These are phyloP conservation scores for Stichopus horrens DNA, from an alignment of 53 echinoderm and acorn worm species.

Conservation along the genomic window DNA sequence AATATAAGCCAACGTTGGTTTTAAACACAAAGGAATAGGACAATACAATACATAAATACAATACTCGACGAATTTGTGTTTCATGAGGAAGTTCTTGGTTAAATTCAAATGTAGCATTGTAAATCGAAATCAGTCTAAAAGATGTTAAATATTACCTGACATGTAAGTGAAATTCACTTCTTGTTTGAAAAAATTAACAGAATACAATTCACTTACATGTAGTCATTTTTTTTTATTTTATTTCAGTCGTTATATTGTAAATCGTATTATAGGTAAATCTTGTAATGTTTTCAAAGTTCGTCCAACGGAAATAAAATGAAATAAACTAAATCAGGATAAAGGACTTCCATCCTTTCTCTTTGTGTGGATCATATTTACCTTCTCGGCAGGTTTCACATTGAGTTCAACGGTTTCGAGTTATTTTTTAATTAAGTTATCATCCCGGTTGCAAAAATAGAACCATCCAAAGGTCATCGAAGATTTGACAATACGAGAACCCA, in stretches of 20 bases:
- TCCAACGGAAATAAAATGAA: neutral
- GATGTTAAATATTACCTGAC: too few species aligned
- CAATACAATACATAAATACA: too few species aligned
- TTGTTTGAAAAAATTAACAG: neutral
- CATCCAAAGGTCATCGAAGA: neutral
- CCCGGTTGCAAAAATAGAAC: neutral
- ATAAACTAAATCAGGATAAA: neutral
- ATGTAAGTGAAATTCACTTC: too few species aligned
- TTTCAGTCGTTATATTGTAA: neutral
- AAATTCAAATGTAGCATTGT: too few species aligned
- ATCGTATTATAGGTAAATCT: neutral
- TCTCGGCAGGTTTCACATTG: neutral
- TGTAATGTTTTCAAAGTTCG: constrained; percentile 8
- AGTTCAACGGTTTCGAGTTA: neutral
- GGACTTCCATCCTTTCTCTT: neutral
- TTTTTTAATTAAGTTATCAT: neutral
- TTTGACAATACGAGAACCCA: neutral
- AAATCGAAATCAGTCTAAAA: too few species aligned
- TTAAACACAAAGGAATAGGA: too few species aligned
- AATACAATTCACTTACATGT: neutral
- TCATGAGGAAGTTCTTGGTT: too few species aligned
- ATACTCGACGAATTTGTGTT: too few species aligned
- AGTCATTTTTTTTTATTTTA: neutral
- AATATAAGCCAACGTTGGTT: too few species aligned
- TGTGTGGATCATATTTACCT: neutral